Conservation (phyloP, 2,888 invertebrate species). For the Epirrhoe alternata region DNA sequence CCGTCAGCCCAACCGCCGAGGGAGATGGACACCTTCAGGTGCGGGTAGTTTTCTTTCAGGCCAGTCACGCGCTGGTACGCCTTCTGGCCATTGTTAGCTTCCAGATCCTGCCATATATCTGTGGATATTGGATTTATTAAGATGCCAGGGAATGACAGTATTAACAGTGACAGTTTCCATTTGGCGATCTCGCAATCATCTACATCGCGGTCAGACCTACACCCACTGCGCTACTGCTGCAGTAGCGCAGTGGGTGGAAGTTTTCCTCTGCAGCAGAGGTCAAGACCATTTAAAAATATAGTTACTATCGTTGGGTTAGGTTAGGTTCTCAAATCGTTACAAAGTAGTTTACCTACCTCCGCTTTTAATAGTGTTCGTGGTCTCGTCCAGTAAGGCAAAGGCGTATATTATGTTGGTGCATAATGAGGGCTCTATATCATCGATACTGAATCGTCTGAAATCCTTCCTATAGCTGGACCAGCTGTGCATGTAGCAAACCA, state of each 20-base stretch:
- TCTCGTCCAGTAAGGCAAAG: conserved; percentile 90
- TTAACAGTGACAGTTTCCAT: no score
- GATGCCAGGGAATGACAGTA: no score
- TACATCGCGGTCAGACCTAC: no score
- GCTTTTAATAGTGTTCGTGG: conserved; percentile 87
- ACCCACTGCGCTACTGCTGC: no score
- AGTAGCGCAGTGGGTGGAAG: no score
- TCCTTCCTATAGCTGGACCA: conserved; percentile 92
- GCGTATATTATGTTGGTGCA: conserved; percentile 94
- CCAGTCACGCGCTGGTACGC: conserved; percentile 88
- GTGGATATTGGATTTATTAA: conserved; percentile 31
- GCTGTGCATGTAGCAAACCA: conserved; percentile 92
- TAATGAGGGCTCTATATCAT: conserved; percentile 89
- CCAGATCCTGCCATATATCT: conserved; percentile 92
- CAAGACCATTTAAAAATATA: no score
- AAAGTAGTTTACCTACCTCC: conserved; percentile 80
- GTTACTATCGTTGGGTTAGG: no score
- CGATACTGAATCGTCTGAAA: conserved; percentile 87
- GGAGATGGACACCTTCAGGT: conserved; percentile 90
- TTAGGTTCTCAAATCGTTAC: no score
- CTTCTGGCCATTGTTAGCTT: conserved; percentile 89
- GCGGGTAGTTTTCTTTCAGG: conserved; percentile 88
- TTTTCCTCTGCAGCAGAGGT: no score
- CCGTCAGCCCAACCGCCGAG: conserved; percentile 98
- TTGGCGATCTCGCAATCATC: no score